These are phyloP conservation scores for Notodonta dromedarius DNA, from an alignment of 2,888 invertebrate species.

Conservation along the genomic window DNA sequence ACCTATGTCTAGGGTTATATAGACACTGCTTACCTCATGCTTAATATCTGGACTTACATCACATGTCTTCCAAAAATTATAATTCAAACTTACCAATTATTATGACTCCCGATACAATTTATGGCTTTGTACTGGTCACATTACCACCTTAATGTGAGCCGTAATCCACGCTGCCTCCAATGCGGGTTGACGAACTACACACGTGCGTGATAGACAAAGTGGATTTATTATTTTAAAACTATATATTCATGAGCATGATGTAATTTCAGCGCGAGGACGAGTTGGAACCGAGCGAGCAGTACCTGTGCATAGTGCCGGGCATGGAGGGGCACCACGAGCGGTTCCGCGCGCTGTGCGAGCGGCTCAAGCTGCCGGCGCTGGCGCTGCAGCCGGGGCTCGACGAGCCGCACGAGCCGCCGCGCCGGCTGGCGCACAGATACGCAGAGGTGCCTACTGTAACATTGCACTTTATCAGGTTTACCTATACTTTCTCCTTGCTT, in stretches of 20 bases:
- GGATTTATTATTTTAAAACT: background rate
- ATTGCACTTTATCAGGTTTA: too few species aligned
- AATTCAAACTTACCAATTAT: too few species aligned
- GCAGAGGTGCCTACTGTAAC: conserved; percentile 38
- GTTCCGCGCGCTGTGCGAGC: conserved; percentile 47
- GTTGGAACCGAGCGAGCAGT: conserved; percentile 41
- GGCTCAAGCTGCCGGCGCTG: conserved; percentile 51
- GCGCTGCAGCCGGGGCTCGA: conserved; percentile 56
- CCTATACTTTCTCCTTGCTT: too few species aligned
- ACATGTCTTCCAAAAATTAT: too few species aligned
- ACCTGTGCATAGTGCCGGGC: conserved; percentile 55
- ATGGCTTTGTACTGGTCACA: too few species aligned
- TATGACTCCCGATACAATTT: too few species aligned
- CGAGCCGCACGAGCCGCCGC: conserved; percentile 42
- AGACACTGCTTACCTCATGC: too few species aligned
- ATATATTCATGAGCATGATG: background rate
- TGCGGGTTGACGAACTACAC: too few species aligned
- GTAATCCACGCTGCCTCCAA: too few species aligned
- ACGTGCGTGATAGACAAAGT: conserved; percentile 46
- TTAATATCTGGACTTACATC: too few species aligned
- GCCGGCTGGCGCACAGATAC: conserved; percentile 48
- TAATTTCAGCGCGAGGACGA: conserved; percentile 54
- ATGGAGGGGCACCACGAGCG: conserved; percentile 53
- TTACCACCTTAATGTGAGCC: too few species aligned
- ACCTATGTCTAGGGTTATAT: too few species aligned